Percentiles rank a stretch among this genome's conserved stretches.
These are phyloP conservation scores for Drosophila erecta DNA, from an alignment of 1,140 invertebrate species.

Conservation along the genomic window DNA sequence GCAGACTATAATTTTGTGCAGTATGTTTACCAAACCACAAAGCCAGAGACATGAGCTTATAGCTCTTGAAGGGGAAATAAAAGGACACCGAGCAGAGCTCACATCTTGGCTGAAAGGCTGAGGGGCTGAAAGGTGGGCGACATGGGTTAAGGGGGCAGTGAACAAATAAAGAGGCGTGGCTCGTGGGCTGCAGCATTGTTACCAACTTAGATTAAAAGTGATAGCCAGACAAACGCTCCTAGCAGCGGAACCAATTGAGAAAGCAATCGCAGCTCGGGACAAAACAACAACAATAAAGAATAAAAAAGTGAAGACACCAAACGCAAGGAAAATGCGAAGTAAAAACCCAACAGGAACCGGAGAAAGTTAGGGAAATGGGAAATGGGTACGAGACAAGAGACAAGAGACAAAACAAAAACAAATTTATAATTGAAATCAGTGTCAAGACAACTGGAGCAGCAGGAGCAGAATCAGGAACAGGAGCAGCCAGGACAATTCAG, in stretches of 20 bases:
- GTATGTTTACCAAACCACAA: conserved; percentile 13
- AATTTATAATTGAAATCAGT: conserved; percentile 83
- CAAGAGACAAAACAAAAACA: conserved; percentile 32
- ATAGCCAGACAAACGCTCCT: conserved; percentile 59
- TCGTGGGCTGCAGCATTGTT: conserved; percentile 38
- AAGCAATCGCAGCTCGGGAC: conserved; percentile 55
- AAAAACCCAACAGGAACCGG: not conserved
- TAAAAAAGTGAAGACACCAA: not conserved
- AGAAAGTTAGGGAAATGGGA: conserved; percentile 24
- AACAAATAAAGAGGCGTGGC: not conserved
- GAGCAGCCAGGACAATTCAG: conserved; percentile 28
- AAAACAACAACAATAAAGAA: not conserved
- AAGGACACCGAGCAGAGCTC: conserved; percentile 1
- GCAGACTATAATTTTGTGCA: not conserved
- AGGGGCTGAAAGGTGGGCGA: too few relatives aligned
- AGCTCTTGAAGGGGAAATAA: not conserved
- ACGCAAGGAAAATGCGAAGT: not conserved
- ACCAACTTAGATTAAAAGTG: conserved; percentile 74
- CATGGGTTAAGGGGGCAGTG: not conserved
- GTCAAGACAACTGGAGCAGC: conserved; percentile 53
- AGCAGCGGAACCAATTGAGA: conserved; percentile 61
- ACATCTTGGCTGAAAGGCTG: conserved; percentile 9
- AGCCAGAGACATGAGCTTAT: conserved; percentile 10
- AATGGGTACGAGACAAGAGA: conserved; percentile 17
- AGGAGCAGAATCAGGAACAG: conserved; percentile 4